phyloP scores from a whole-genome alignment of 2,888 invertebrate genomes.

The Parasteatoda lunata region DNA sequence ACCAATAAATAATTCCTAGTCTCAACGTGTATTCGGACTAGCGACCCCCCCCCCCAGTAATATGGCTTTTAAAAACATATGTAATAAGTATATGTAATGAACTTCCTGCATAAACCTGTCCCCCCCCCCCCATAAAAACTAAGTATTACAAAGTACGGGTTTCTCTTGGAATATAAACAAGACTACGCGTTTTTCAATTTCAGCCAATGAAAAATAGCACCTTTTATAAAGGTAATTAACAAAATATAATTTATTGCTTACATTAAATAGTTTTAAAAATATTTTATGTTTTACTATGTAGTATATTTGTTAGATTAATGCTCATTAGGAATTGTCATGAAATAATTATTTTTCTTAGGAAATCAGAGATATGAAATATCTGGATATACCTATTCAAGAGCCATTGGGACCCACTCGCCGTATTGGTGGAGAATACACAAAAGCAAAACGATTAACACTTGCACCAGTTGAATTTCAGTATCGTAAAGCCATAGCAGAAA shows the following conservation, averaged over 20 bases:
- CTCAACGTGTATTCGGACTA: no score
- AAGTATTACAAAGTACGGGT: no score
- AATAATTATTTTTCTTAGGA: conserved; percentile 25
- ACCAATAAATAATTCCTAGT: no score
- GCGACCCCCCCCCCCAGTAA: no score
- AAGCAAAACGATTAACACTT: conserved; percentile 12
- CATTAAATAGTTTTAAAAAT: not conserved
- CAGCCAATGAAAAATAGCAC: no score
- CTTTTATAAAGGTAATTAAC: not conserved
- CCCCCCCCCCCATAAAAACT: no score
- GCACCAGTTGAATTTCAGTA: not conserved
- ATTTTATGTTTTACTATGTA: not conserved
- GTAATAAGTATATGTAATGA: no score
- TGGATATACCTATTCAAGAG: conserved; percentile 20
- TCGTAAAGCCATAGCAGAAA: not conserved
- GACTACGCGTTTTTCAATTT: no score
- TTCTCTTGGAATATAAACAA: no score
- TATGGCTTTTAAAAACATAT: no score
- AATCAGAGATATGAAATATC: conserved; percentile 42
- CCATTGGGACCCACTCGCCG: conserved; percentile 23
- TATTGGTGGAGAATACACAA: conserved; percentile 36
- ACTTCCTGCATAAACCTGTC: no score
- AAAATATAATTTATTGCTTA: not conserved
- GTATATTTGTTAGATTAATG: not conserved
- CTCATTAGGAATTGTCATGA: not conserved